These are phyloP conservation scores for Platorchestia sp. DNA, from an alignment of 1,140 invertebrate genomes.

Conservation along the genomic window DNA sequence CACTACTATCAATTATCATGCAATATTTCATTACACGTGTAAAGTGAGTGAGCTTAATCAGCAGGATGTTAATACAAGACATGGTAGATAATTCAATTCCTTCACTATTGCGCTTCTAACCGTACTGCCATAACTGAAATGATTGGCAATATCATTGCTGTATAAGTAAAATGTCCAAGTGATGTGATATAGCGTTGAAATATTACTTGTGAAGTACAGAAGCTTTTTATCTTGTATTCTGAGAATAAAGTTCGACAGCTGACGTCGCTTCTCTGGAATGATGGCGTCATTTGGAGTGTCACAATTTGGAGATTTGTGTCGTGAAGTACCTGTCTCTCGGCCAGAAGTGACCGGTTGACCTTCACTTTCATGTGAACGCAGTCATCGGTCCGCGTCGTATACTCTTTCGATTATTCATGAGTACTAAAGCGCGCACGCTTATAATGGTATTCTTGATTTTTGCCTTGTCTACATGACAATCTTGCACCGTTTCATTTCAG, in stretches of 20 bases:
- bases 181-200: background rate
- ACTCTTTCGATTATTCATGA: background rate
- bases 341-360: background rate
- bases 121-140: too few relatives aligned
- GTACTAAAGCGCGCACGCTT: background rate
- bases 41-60: background rate
- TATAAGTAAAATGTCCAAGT: background rate
- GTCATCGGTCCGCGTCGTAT: background rate
- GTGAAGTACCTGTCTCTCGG: background rate
- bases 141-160: too few relatives aligned
- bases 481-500: background rate
- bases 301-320: background rate
- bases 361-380: background rate
- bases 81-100: background rate
- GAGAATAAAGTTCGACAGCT: background rate
- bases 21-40: background rate
- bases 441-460: background rate
- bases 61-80: background rate
- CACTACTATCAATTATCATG: background rate
- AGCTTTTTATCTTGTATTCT: background rate
- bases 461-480: background rate
- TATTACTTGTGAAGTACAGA: background rate
- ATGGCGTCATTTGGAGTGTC: background rate
- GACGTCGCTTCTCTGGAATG: background rate
- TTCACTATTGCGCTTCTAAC: background rate